phyloP scores from a whole-genome alignment of 23 tunicate species.

The Trididemnum miniatum region DNA sequence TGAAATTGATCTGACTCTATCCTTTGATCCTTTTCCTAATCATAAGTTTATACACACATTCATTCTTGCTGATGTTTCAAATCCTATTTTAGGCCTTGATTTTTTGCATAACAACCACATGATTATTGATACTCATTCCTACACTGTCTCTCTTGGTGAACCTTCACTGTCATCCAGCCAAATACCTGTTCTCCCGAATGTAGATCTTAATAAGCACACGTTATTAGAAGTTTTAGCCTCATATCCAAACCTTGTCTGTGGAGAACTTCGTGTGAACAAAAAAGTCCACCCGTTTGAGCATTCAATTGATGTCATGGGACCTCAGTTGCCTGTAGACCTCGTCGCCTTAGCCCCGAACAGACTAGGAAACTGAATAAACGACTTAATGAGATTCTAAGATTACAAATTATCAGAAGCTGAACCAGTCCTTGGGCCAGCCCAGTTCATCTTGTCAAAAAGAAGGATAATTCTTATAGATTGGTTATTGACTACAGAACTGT shows the following conservation, averaged over 20 bases:
- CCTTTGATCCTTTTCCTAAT: not conserved
- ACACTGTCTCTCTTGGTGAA: not conserved
- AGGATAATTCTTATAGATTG: not conserved
- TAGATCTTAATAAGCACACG: not conserved
- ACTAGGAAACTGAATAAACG: not conserved
- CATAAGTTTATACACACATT: slow-evolving; percentile 6
- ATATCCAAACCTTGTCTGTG: not conserved
- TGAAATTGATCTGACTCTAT: slow-evolving; percentile 1
- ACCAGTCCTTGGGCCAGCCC: slow-evolving; percentile 19
- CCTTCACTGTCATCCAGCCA: not conserved
- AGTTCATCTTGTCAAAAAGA: not conserved
- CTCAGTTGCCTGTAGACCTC: not conserved
- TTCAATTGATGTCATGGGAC: not conserved
- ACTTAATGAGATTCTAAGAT: not conserved
- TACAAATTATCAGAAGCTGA: not conserved
- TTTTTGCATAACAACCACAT: not conserved
- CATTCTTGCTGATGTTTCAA: not conserved
- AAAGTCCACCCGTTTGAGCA: slow-evolving; percentile 7
- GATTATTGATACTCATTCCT: not conserved
- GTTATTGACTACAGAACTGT: slow-evolving; percentile 4
- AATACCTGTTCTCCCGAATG: not conserved
- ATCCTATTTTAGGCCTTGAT: slow-evolving; percentile 1
- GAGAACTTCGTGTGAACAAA: not conserved
- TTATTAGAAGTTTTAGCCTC: not conserved
- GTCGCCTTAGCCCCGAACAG: slow-evolving; percentile 3